phyloP scores from a whole-genome alignment of 2,113 vertebrate species.

The Corythornis cristatus region DNA sequence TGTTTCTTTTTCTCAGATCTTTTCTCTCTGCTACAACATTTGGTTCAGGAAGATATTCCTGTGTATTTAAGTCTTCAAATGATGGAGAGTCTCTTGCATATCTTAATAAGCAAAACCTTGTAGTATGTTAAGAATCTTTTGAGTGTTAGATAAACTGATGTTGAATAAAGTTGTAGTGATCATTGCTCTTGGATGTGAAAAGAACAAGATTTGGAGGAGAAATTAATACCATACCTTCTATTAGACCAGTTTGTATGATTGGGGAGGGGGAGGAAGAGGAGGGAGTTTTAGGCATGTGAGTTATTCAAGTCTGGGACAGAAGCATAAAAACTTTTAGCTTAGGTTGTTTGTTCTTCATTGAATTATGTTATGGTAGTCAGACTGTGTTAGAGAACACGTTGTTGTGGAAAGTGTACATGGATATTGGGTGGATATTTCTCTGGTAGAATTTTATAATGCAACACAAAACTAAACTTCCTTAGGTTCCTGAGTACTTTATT shows the following conservation, averaged over 20 bases:
- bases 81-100: neutral
- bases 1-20: neutral
- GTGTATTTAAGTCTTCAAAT: neutral
- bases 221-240: neutral
- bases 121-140: neutral
- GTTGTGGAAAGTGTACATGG: neutral
- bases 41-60: neutral
- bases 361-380: neutral
- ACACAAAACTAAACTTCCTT: neutral
- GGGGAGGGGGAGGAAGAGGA: fast-evolving
- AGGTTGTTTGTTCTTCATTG: neutral
- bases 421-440: neutral
- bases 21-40: neutral
- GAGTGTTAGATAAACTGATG: neutral
- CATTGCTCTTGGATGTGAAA: neutral
- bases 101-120: neutral
- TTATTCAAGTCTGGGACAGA: neutral
- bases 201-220: neutral
- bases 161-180: neutral
- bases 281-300: neutral
- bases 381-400: neutral
- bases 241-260: neutral
- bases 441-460: neutral
- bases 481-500: neutral
- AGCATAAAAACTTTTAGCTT: neutral